Base-by-base conservation (phyloP, 2,888 invertebrate genomes). In the Venustoraphidia nigricollis region DNA sequence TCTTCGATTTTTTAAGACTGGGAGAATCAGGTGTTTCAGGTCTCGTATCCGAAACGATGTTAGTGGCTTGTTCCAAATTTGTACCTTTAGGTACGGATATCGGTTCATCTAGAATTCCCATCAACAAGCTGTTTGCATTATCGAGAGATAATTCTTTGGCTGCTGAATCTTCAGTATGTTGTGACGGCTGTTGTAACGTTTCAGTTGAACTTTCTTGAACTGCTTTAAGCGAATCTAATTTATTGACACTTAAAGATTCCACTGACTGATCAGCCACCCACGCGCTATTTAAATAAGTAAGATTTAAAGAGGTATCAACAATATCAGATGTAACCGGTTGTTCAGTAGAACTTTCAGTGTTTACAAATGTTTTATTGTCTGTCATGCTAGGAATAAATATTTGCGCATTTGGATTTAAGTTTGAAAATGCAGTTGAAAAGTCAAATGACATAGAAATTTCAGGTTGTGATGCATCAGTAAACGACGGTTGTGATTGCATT, bases 381-480 rank as follows among this genome's bases (percentile, higher is more conserved):
- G 47, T 46, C 9, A 43, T 55, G 41, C 53, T 58, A 27, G 67
- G 67, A 41, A 67, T 56, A 51, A 67, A 67, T 56, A 65, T 64
- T 40, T 63, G 61, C 2, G 67, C 67, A 46, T 66, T 60, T 2
- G 63, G 66, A 57, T 66, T 66, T 44, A 66, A 52, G 38, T 59
- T 59, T n/a, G 62, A 61, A 27, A 34, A 36, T 34, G 46, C 39
- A n/a, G 34, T 39, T 36, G 52, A 47, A 8, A 47, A 42, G n/a
- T 35, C 46, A 27, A 48, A 48, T 41, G 48, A 48, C 2, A 58
- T 61, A n/a, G 54, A 52, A 45, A 51, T 50, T 37, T 51, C 55
- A 2, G 45, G 41, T 47, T 51, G 52, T 13, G 39, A 27, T 27
- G 3, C 27, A 27, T 27, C 27, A 27, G 27, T 27, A 27, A 27